Base-by-base conservation (phyloP, 2,113 vertebrate species). In the Steatornis caripensis region DNA sequence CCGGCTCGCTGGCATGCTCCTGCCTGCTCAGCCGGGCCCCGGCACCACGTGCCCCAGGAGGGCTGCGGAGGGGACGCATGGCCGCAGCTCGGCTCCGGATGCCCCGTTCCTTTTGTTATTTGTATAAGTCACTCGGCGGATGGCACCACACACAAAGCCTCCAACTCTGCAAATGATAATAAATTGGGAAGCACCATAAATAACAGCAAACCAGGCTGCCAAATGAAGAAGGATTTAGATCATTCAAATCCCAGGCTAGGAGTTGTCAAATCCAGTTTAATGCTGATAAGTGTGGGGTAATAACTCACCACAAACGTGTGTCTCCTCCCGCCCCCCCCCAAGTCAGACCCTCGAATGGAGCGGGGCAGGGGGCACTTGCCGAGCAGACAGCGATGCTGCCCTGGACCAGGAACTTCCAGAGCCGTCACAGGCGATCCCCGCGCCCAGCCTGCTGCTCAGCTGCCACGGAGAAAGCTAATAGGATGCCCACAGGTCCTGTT, bases 261-360 rank as follows among this genome's bases (percentile, higher is more conserved):
- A 96, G 88, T 83, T 98, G 92, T 97, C 94, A 97, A 97, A 96
- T 96, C 85, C 61, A 97, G 94, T 97, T 96, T 98, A 98, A 97
- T 89, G 74, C 96, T 88, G 95, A 2, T 97, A 98, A 98, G 80
- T 90, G 94, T 89, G 82, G 93, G 94, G 93, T 96, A 97, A 97
- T 95, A 97, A 96, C 86, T 97, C 95, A 95, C 14, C 27, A 39
- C 83, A 96, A 90, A 89, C 77, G 93, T 11, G 2, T 30, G 70
- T 26, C 54, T 80, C 66, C 32, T 34, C 37, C 43, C 66, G n/a
- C 20, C 53, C 37, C 17, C 22, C 27, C 24, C 27, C 79, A 23
- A 19, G 1, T 10, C 18, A 78, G 90, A 27, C 66, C 78, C 84
- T 87, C 41, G 24, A 54, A 55, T 37, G 71, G 36, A 76, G 57